Conservation (phyloP, 2,888 invertebrate genomes). For the Eupithecia inturbata region DNA sequence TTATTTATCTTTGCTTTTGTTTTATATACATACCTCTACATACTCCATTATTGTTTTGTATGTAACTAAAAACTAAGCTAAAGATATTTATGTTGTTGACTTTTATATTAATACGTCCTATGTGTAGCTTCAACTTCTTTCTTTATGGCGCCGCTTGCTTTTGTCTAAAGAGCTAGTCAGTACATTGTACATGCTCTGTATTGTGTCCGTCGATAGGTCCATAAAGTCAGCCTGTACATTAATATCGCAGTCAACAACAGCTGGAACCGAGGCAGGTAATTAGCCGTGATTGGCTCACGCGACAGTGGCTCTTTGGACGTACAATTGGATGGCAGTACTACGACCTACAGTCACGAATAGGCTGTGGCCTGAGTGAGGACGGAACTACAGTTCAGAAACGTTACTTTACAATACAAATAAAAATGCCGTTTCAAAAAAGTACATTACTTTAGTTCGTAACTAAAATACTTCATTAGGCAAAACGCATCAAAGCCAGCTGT, state of each 20-base stretch:
- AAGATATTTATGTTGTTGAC: too few relatives aligned
- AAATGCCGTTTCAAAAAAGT: too few relatives aligned
- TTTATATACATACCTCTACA: too few relatives aligned
- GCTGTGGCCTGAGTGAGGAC: background rate
- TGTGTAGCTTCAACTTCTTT: too few relatives aligned
- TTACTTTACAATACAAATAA: too few relatives aligned
- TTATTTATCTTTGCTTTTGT: background rate
- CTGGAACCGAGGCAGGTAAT: conserved; percentile 12
- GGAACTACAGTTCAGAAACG: background rate
- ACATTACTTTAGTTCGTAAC: too few relatives aligned
- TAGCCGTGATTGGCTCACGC: conserved; percentile 11
- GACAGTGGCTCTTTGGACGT: background rate
- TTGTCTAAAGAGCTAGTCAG: too few relatives aligned
- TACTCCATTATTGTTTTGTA: background rate
- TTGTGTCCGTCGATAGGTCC: background rate
- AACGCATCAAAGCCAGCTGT: background rate
- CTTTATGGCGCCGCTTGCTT: too few relatives aligned
- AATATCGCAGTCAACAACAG: conserved; percentile 21
- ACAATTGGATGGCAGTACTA: background rate
- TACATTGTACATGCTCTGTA: too few relatives aligned
- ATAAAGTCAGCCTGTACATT: background rate
- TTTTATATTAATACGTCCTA: too few relatives aligned
- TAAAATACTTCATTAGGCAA: background rate
- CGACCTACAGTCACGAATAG: conserved; percentile 5
- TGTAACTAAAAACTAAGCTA: too few relatives aligned